These are phyloP conservation scores for Aspidapion aeneum DNA, from an alignment of 2,888 invertebrate genomes.

Conservation along the genomic window DNA sequence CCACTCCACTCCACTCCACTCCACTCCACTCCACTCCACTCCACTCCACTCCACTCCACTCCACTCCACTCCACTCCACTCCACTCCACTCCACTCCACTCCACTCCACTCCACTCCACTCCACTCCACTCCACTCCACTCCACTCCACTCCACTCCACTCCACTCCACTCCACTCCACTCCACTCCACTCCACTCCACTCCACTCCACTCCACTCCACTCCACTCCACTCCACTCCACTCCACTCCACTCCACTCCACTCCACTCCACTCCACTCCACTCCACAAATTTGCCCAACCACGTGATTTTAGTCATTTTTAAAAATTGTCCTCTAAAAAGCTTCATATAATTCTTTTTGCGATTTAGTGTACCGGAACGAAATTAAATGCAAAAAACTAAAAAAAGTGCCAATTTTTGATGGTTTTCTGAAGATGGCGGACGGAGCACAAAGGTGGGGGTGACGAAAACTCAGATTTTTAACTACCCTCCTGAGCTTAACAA, in stretches of 20 bases:
- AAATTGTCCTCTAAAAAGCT: no score
- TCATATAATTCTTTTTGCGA: no score
- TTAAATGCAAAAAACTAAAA: no score
- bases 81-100: conserved; percentile 4
- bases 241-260: conserved; percentile 4
- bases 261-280: conserved; percentile 5
- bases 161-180: conserved; percentile 5
- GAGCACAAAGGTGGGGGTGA: no score
- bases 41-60: conserved; percentile 2
- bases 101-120: conserved; percentile 1
- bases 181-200: conserved; percentile 3
- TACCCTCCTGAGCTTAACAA: no score
- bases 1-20: conserved; percentile 6
- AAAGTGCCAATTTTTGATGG: no score
- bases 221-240: conserved; percentile 4
- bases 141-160: conserved; percentile 5
- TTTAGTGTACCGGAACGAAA: no score
- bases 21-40: conserved; percentile 6
- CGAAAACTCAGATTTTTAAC: no score
- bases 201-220: conserved; percentile 5
- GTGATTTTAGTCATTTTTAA: no score
- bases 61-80: conserved; percentile 5
- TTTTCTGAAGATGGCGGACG: no score
- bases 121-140: conserved; percentile 4
- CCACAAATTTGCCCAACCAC: no score